Evolutionary conservation across 2,888 invertebrate genomes (phyloP), one percentile per base, ranked within the genome.

Genomic region (Pegoplata infirma): DNA sequence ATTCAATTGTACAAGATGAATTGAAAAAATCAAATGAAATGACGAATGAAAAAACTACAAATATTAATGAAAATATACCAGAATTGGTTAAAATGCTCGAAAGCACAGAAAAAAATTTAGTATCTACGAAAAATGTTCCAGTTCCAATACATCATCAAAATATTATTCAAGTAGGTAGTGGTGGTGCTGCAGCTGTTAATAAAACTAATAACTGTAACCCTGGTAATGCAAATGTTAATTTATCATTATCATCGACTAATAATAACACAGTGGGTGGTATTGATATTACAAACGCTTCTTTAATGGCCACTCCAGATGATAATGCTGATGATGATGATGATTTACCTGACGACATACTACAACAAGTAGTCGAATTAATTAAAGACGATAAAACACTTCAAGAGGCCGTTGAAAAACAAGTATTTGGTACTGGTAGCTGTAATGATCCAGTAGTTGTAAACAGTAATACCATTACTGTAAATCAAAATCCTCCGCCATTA

Each of bases 341-440:
- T 23, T 91, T 94, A 61, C 92, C 94, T 0, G 94, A 94, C 82
- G 94, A 94, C 88, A 91, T 94, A 81, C 87, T 94, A 44, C 93
- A 93, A 90, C 93, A 94, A 88, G 94, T 94, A n/a, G 94, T 94
- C 1, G 93, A 94, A 66, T 89, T 94, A 21, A 94, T 94, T 8
- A 85, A 88, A 40, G 93, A 93, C 72, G 93, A 93, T 56, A 92
- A 92, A 84, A 94, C 94, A 83, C 89, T 94, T 74, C 94, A 94
- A 84, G 94, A 94, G 86, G 94, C 93, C 19, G 93, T 94, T 71
- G 94, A 94, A 84, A 94, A 93, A 78, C 92, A 92, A 85, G 92
- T 92, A 1, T 85, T 92, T 40, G 91, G 91, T 10, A 25, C 76
- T 0, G 91, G 91, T 1, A 79, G 73, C 14, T 81, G 72, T 19